A percentile compares a stretch with the other conserved stretches of the same genome.
Evolutionary conservation across 2,888 invertebrate genomes (phyloP).

Genomic region (Ormyrus pomaceus): DNA sequence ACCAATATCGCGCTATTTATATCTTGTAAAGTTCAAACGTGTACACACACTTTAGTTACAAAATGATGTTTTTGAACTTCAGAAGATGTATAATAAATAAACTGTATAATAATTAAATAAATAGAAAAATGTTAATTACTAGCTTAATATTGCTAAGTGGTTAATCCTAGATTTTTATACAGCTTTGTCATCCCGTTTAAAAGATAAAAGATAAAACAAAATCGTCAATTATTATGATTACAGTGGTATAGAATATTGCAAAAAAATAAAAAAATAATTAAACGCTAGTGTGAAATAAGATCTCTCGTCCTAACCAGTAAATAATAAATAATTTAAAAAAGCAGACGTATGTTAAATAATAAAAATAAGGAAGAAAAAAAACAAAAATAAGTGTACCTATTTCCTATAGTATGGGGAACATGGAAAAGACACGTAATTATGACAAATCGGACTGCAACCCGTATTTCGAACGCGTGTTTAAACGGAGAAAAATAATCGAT

Average conservation of each 20-base stretch:
- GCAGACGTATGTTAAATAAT: slow-evolving; percentile 44
- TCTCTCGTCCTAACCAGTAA: slow-evolving; percentile 55
- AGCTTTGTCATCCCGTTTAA: slow-evolving; percentile 53
- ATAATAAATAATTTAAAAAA: slow-evolving; percentile 35
- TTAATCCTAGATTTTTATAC: slow-evolving; percentile 54
- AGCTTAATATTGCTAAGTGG: slow-evolving; percentile 53
- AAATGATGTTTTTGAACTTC: slow-evolving; percentile 8
- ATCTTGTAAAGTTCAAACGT: slow-evolving; percentile 17
- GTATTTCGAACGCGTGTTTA: slow-evolving; percentile 26
- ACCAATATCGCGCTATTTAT: slow-evolving; percentile 42
- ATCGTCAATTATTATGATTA: slow-evolving; percentile 57
- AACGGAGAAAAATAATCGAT: not conserved
- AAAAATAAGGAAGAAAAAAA: slow-evolving; percentile 20
- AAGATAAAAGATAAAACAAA: slow-evolving; percentile 46
- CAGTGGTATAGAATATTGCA: slow-evolving; percentile 50
- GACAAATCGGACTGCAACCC: slow-evolving; percentile 36
- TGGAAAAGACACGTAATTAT: slow-evolving; percentile 37
- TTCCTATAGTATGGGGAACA: slow-evolving; percentile 38
- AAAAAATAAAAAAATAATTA: slow-evolving; percentile 31
- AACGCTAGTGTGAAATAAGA: slow-evolving; percentile 50
- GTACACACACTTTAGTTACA: not conserved
- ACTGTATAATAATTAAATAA: slow-evolving; percentile 50
- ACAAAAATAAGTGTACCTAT: slow-evolving; percentile 47
- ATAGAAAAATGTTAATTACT: slow-evolving; percentile 53
- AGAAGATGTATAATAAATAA: slow-evolving; percentile 44